phyloP scores from a whole-genome alignment of 2,888 invertebrate genomes.

The Seira ritae region DNA sequence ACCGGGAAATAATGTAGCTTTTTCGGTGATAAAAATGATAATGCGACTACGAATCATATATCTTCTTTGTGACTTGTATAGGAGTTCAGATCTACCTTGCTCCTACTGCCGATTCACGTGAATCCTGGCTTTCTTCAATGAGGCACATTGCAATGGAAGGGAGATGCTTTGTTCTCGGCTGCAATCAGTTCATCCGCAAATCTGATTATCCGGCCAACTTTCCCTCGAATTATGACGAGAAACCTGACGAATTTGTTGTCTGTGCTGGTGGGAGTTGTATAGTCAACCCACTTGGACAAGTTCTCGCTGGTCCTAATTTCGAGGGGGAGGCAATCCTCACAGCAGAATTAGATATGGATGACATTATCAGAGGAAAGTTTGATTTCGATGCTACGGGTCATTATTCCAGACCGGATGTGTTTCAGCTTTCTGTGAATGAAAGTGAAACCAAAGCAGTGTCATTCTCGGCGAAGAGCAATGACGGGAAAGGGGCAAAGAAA shows the following conservation, averaged over 20 bases:
- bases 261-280: slow-evolving; percentile 63
- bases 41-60: no score
- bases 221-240: slow-evolving; percentile 39
- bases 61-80: neutral
- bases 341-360: slow-evolving; percentile 63
- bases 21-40: neutral
- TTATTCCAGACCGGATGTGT: slow-evolving; percentile 64
- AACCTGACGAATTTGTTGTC: slow-evolving; percentile 52
- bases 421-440: slow-evolving; percentile 59
- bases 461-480: neutral
- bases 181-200: slow-evolving; percentile 63
- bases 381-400: slow-evolving; percentile 67
- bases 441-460: slow-evolving; percentile 25
- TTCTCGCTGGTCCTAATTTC: slow-evolving; percentile 65
- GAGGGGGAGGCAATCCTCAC: slow-evolving; percentile 59
- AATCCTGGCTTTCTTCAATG: slow-evolving; percentile 63
- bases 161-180: slow-evolving; percentile 64
- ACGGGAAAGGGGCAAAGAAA: no score
- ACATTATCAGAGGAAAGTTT: slow-evolving; percentile 60
- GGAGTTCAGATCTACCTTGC: slow-evolving; percentile 67
- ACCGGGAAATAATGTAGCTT: no score
- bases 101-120: slow-evolving; percentile 63
- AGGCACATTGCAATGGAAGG: slow-evolving; percentile 67
- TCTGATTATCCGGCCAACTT: slow-evolving; percentile 57
- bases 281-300: slow-evolving; percentile 58